These are phyloP conservation scores for Aplysina aerophoba DNA, from an alignment of 37 sponge, comb jelly and placozoan genomes.

Conservation along the genomic window DNA sequence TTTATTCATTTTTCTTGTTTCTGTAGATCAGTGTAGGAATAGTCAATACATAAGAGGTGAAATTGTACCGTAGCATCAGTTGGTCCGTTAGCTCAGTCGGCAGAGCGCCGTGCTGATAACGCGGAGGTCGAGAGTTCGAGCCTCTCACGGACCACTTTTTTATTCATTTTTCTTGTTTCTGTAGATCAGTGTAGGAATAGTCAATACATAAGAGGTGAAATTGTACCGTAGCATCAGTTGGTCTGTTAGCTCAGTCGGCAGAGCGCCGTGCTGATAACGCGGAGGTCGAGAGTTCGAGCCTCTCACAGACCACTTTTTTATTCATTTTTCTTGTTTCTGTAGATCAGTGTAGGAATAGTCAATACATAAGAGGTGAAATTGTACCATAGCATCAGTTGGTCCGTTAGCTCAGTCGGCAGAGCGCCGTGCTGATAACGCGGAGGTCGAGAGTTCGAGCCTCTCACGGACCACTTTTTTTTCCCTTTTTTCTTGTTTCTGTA, in stretches of 20 bases:
- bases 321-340: background rate
- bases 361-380: background rate
- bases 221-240: slow-evolving; percentile 34
- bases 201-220: too few species aligned
- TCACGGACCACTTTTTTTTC: slow-evolving; percentile 37
- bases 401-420: slow-evolving; percentile 45
- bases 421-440: slow-evolving; percentile 43
- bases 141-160: slow-evolving; percentile 18
- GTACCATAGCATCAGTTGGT: background rate
- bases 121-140: slow-evolving; percentile 37
- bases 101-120: slow-evolving; percentile 39
- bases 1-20: slow-evolving; percentile 34
- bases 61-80: too few species aligned
- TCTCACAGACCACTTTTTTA: slow-evolving; percentile 32
- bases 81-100: slow-evolving; percentile 42
- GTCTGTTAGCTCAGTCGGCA: slow-evolving; percentile 43
- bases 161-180: slow-evolving; percentile 35
- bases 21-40: too few species aligned
- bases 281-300: slow-evolving; percentile 40
- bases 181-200: too few species aligned
- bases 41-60: too few species aligned
- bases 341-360: too few species aligned
- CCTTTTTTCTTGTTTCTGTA: too few species aligned
- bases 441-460: slow-evolving; percentile 41
- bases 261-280: slow-evolving; percentile 45